Evolutionary conservation across 2,113 vertebrate species (phyloP).

Genomic region (Andinoacara biseriatus): DNA sequence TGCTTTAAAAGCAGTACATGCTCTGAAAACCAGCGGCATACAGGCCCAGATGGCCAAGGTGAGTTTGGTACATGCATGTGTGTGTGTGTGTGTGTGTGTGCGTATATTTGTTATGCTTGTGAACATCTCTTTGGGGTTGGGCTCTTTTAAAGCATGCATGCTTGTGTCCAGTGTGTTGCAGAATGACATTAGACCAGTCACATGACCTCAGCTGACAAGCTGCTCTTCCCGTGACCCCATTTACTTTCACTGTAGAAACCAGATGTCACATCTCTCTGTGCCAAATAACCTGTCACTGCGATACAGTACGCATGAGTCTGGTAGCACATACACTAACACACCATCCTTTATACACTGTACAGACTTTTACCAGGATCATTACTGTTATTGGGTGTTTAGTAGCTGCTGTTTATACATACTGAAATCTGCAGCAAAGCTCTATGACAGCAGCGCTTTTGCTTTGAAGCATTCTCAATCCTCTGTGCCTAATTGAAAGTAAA

Average conservation of each 20-base stretch:
- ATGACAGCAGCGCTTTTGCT: slow-evolving; percentile 12
- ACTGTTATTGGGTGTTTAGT: slow-evolving; percentile 18
- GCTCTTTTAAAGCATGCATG: slow-evolving; percentile 26
- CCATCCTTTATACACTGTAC: slow-evolving; percentile 1
- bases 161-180: slow-evolving; percentile 36
- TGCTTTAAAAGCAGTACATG: slow-evolving; percentile 96
- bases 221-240: slow-evolving; percentile 75
- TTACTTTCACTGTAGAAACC: slow-evolving; percentile 73
- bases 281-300: slow-evolving; percentile 67
- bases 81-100: slow-evolving; percentile 28
- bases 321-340: slow-evolving; percentile 36
- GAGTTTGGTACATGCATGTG: slow-evolving; percentile 58
- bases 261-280: slow-evolving; percentile 68
- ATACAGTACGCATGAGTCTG: slow-evolving; percentile 34
- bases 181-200: slow-evolving; percentile 69
- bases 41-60: slow-evolving; percentile 99
- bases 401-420: slow-evolving; percentile 28
- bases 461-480: slow-evolving; percentile 11
- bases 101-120: slow-evolving; percentile 55
- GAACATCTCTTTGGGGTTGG: slow-evolving; percentile 39
- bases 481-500: slow-evolving; percentile 37
- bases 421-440: slow-evolving; percentile 35
- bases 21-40: slow-evolving; percentile 95
- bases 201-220: slow-evolving; percentile 71
- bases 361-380: slow-evolving; percentile 19